Percentiles rank a stretch among this genome's conserved stretches.
Evolutionary conservation across 2,888 invertebrate species (phyloP).

Genomic region (Caenorhabditis doughertyi): DNA sequence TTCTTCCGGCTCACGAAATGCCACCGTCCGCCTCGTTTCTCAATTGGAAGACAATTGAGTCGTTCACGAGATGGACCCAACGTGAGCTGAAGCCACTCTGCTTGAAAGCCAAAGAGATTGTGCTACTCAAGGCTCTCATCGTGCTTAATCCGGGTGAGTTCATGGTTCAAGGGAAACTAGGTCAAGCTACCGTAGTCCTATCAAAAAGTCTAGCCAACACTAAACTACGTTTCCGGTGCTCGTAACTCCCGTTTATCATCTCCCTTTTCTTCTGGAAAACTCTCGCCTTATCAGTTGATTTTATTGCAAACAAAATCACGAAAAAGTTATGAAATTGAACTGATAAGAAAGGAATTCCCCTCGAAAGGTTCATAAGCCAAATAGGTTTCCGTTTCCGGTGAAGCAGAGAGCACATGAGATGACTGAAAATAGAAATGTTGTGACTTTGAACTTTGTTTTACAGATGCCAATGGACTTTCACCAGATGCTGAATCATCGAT

Average conservation of each 20-base stretch:
- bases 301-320: constrained; percentile 3
- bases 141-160: constrained; percentile 70
- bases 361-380: not conserved
- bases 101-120: constrained; percentile 73
- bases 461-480: constrained; percentile 72
- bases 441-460: not conserved
- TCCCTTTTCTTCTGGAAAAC: constrained; percentile 6
- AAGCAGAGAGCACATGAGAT: not conserved
- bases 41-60: constrained; percentile 72
- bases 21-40: constrained; percentile 75
- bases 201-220: no score
- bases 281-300: constrained; percentile 9
- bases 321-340: not conserved
- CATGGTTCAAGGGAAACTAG: not conserved
- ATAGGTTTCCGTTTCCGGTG: constrained; percentile 33
- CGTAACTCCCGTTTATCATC: not conserved
- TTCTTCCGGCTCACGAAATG: constrained; percentile 55
- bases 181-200: no score
- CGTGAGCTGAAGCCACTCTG: constrained; percentile 71
- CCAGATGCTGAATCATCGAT: constrained; percentile 67
- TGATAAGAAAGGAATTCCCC: constrained; percentile 24
- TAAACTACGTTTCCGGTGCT: constrained; percentile 4
- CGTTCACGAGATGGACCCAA: constrained; percentile 72
- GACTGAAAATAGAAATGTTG: not conserved
- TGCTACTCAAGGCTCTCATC: constrained; percentile 75